Base-by-base conservation (phyloP, 2,888 invertebrate species). In the Polyommatus iphigenia region DNA sequence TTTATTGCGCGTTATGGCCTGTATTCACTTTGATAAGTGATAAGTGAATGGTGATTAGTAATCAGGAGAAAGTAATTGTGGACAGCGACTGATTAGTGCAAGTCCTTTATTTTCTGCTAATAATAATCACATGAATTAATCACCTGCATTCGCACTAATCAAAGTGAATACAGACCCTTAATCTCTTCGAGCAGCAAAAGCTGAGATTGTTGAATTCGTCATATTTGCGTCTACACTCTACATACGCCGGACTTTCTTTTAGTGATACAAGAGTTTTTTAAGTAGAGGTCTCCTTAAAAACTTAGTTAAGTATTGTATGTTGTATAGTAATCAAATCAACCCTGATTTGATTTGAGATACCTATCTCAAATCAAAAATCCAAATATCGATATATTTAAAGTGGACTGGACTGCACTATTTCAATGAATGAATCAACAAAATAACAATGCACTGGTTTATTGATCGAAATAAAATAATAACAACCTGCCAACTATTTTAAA, bases 401-500 rank as follows among this genome's bases (percentile, higher is more conserved):
- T 18, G 54, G 18, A 54, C 4, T 59, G n/a, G 67, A 1, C 32
- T 13, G 29, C 67, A 13, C 67, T 67, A 67, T 67, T 67, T 13
- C 5, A 13, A 29, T 29, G 67, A 18, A 67, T 67, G 20, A 29
- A 20, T 20, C 29, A 29, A 29, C 15, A 67, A 62, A 32, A 67
- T 32, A 32, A 32, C 67, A 29, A 67, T 18, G 13, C 18, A 15
- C 29, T 24, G 32, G 67, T 67, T 67, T 67, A 18, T 6, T 13
- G 67, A 67, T 15, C 6, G 15, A 32, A 67, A 29, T 67, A 67
- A 67, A 67, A 75, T 54, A 75, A 75, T 29, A 75, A 75, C 20
- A 75, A 29, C 3, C 79, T 62, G 2, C 13, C 4, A 54, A 32
- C 29, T 29, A 18, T 32, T 32, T 67, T 29, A 67, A 29, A 29